Conservation (phyloP, 2,113 vertebrate species). For the Alexandromys fortis region DNA sequence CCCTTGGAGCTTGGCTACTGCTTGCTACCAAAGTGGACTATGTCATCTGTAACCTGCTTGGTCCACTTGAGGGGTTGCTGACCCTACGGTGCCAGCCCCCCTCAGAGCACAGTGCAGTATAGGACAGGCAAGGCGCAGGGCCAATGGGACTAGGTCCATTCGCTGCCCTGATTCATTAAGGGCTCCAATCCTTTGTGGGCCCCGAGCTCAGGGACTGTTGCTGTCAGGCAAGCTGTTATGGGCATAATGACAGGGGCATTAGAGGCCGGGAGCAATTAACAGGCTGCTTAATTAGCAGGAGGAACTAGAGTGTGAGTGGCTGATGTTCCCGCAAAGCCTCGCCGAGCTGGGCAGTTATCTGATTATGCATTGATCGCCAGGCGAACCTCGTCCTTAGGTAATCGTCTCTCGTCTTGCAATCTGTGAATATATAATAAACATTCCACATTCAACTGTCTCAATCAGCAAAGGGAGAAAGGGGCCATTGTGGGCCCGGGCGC, state of each 20-base stretch:
- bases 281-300: constrained; percentile 96
- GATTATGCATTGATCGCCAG: constrained; percentile 90
- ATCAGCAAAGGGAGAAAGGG: constrained; percentile 78
- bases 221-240: constrained; percentile 89
- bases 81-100: background rate
- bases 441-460: constrained; percentile 85
- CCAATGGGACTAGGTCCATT: constrained; percentile 76
- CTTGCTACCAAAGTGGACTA: constrained; percentile 34
- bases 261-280: constrained; percentile 96
- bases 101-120: background rate
- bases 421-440: constrained; percentile 88
- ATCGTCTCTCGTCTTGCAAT: constrained; percentile 83
- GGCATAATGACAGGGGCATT: constrained; percentile 92
- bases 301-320: constrained; percentile 92
- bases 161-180: constrained; percentile 84
- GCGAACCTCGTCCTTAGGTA: constrained; percentile 86
- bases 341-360: constrained; percentile 88
- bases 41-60: constrained; percentile 46
- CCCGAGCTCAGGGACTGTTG: constrained; percentile 87
- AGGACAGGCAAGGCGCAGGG: background rate
- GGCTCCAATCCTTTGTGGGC: constrained; percentile 88
- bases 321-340: constrained; percentile 90
- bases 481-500: constrained; percentile 70
- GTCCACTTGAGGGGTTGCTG: background rate
- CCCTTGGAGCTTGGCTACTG: background rate